phyloP scores from a whole-genome alignment of 1,140 invertebrate species.

The Diuraphis noxia region DNA sequence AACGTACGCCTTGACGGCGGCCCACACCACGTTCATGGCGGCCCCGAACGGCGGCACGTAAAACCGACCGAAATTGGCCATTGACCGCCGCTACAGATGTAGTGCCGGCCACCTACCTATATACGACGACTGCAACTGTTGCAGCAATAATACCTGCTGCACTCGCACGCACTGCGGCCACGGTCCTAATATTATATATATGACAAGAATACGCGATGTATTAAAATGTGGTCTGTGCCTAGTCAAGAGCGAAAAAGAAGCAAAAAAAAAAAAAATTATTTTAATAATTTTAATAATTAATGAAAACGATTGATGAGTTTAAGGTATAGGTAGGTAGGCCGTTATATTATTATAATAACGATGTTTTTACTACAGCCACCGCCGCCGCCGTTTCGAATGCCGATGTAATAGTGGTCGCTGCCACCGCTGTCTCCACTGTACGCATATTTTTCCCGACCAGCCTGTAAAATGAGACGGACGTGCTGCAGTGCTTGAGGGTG shows the following conservation, averaged over 20 bases:
- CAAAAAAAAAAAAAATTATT: not conserved
- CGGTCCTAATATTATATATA: not conserved
- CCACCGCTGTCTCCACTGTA: not conserved
- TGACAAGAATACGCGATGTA: not conserved
- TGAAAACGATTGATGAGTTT: not conserved
- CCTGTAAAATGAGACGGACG: not conserved
- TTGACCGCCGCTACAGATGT: constrained; percentile 55
- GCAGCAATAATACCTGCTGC: not conserved
- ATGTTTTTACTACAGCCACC: not conserved
- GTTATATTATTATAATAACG: not conserved
- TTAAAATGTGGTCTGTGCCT: not conserved
- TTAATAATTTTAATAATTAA: no score
- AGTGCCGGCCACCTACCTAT: not conserved
- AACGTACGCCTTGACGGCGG: constrained; percentile 75
- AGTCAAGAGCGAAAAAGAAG: not conserved
- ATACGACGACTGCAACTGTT: not conserved
- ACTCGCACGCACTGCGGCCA: not conserved
- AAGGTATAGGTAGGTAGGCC: not conserved
- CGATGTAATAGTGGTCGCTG: not conserved
- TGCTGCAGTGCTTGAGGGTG: not conserved
- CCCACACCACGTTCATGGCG: constrained; percentile 77
- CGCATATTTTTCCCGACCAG: not conserved
- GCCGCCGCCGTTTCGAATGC: not conserved
- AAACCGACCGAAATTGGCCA: constrained; percentile 67
- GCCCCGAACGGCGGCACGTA: constrained; percentile 73